Percentiles rank a stretch among this genome's conserved stretches.
phyloP scores from a whole-genome alignment of 2,113 vertebrate species.

The Carassius auratus region DNA sequence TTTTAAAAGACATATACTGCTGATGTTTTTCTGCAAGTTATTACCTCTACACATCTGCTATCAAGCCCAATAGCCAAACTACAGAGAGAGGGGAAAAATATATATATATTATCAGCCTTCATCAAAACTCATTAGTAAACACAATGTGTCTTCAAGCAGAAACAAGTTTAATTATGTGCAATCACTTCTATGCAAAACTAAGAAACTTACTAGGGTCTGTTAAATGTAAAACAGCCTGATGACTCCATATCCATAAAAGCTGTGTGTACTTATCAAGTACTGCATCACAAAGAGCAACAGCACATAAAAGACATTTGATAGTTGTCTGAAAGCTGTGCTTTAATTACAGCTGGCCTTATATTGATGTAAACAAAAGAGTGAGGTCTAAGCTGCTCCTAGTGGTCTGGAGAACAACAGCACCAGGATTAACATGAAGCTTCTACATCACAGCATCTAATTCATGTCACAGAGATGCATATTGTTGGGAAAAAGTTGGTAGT shows the following conservation, averaged over 20 bases:
- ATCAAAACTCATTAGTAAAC: neutral
- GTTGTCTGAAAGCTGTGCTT: neutral
- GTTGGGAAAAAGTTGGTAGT: neutral
- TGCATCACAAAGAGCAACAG: neutral
- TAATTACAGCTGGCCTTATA: conserved; percentile 11
- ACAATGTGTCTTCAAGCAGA: neutral
- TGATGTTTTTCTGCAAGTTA: neutral
- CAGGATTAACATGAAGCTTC: neutral
- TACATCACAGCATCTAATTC: neutral
- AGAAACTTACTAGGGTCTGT: neutral
- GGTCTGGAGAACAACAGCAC: neutral
- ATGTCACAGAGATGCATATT: neutral
- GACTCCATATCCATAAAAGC: neutral
- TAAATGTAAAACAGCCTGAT: neutral
- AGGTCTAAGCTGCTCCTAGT: neutral
- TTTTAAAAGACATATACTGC: neutral
- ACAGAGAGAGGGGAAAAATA: neutral
- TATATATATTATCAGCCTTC: too few species aligned
- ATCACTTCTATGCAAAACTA: neutral
- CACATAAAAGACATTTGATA: neutral
- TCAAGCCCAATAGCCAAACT: neutral
- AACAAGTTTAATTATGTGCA: conserved; percentile 7
- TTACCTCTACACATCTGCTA: neutral
- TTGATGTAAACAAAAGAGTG: conserved; percentile 44
- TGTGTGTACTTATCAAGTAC: neutral